Conservation (phyloP, 2,888 invertebrate species). For the Dorcus parallelipipedus region DNA sequence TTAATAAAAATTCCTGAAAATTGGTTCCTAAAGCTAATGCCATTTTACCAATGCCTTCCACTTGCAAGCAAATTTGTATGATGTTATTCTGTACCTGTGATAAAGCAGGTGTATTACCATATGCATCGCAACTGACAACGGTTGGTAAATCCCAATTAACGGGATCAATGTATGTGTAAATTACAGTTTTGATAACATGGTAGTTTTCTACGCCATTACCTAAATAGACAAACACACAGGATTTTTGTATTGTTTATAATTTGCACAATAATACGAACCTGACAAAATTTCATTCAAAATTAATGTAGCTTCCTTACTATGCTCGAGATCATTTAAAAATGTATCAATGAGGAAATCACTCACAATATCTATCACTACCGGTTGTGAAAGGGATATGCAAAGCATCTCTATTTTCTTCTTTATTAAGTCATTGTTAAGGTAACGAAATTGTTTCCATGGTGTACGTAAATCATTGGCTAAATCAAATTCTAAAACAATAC, state of each 20-base stretch:
- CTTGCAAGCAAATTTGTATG: slow-evolving; percentile 62
- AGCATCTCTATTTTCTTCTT: slow-evolving; percentile 54
- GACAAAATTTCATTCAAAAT: slow-evolving; percentile 58
- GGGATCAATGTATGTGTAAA: slow-evolving; percentile 51
- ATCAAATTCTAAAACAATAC: slow-evolving; percentile 39
- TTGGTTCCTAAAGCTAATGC: slow-evolving; percentile 53
- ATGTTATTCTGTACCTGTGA: slow-evolving; percentile 61
- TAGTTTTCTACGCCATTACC: not conserved
- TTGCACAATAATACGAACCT: slow-evolving; percentile 37
- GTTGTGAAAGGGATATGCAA: slow-evolving; percentile 55
- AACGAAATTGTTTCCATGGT: slow-evolving; percentile 65
- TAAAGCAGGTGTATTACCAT: slow-evolving; percentile 34
- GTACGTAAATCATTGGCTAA: slow-evolving; percentile 41
- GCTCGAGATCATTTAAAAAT: slow-evolving; percentile 51
- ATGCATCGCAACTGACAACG: slow-evolving; percentile 36
- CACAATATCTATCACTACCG: slow-evolving; percentile 56
- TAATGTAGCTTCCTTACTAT: slow-evolving; percentile 60
- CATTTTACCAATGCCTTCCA: slow-evolving; percentile 67
- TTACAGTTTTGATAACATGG: slow-evolving; percentile 27
- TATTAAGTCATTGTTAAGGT: slow-evolving; percentile 53
- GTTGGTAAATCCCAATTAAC: slow-evolving; percentile 54
- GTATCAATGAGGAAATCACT: slow-evolving; percentile 62
- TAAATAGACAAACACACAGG: not conserved
- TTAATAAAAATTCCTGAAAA: slow-evolving; percentile 62
- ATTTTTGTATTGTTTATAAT: not conserved